phyloP scores from a whole-genome alignment of 1,140 invertebrate species.

The Temnothorax nylanderi region DNA sequence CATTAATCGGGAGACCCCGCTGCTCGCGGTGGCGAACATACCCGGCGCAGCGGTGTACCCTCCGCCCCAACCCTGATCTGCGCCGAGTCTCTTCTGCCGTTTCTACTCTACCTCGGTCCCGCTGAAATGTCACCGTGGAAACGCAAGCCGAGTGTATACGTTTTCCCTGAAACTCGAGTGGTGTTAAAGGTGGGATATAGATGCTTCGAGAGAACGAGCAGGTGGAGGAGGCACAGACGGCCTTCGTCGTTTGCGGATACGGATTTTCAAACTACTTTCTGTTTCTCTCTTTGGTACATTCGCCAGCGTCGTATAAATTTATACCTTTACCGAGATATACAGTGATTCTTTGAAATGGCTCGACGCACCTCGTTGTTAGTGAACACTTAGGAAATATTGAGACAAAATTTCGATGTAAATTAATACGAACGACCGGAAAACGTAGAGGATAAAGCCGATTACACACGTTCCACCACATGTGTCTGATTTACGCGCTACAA shows the following conservation, averaged over 20 bases:
- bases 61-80: neutral
- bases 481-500: slow-evolving; percentile 66
- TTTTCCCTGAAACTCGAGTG: slow-evolving; percentile 25
- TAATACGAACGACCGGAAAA: neutral
- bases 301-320: slow-evolving; percentile 7
- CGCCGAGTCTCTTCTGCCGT: neutral
- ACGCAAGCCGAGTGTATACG: slow-evolving; percentile 48
- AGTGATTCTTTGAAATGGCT: neutral
- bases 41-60: neutral
- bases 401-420: slow-evolving; percentile 1
- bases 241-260: slow-evolving; percentile 2
- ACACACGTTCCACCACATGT: neutral
- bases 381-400: slow-evolving; percentile 6
- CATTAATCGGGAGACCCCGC: slow-evolving; percentile 62
- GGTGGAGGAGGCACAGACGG: neutral
- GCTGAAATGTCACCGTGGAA: slow-evolving; percentile 57
- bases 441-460: neutral
- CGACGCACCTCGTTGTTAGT: neutral
- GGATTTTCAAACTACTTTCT: slow-evolving; percentile 16
- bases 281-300: neutral
- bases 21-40: slow-evolving; percentile 8
- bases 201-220: neutral
- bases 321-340: neutral
- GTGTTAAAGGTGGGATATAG: slow-evolving; percentile 20
- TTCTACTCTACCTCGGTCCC: neutral